Conservation (phyloP, 2,797 vertebrate genomes). For the Anguilla megastoma region DNA sequence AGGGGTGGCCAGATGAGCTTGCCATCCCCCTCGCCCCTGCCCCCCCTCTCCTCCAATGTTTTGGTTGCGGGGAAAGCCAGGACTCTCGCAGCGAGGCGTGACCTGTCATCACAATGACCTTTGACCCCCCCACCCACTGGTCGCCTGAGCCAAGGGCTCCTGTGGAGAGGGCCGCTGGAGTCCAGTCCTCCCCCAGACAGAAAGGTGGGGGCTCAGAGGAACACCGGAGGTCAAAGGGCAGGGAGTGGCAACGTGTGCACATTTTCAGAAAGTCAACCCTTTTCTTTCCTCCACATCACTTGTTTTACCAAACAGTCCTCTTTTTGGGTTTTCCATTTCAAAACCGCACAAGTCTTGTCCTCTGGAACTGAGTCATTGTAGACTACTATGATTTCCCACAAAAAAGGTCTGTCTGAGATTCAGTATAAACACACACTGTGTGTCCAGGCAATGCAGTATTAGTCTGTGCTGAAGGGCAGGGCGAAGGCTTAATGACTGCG, state of each 20-base stretch:
- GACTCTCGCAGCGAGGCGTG: slow-evolving; percentile 75
- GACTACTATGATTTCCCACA: slow-evolving; percentile 10
- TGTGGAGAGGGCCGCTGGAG: slow-evolving; percentile 46
- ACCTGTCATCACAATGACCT: slow-evolving; percentile 78
- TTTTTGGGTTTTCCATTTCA: slow-evolving; percentile 22
- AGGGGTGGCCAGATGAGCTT: slow-evolving; percentile 56
- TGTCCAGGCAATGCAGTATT: neutral
- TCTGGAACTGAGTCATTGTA: neutral
- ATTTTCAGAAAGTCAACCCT: slow-evolving; percentile 54
- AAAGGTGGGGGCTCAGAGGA: slow-evolving; percentile 55
- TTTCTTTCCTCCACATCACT: slow-evolving; percentile 21
- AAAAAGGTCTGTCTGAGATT: slow-evolving; percentile 7
- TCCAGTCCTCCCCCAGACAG: neutral
- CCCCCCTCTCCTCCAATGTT: slow-evolving; percentile 60
- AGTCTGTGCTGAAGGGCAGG: slow-evolving; percentile 3
- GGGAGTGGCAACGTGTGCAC: slow-evolving; percentile 57
- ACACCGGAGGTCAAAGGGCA: slow-evolving; percentile 64
- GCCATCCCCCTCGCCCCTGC: slow-evolving; percentile 24
- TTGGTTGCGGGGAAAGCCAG: slow-evolving; percentile 68
- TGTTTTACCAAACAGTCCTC: slow-evolving; percentile 10
- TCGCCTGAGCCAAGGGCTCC: slow-evolving; percentile 61
- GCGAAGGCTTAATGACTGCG: neutral
- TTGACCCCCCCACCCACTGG: slow-evolving; percentile 54
- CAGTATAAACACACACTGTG: neutral
- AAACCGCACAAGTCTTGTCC: slow-evolving; percentile 2